phyloP scores from a whole-genome alignment of 2,113 vertebrate species.

The Speoplatyrhinus poulsoni region DNA sequence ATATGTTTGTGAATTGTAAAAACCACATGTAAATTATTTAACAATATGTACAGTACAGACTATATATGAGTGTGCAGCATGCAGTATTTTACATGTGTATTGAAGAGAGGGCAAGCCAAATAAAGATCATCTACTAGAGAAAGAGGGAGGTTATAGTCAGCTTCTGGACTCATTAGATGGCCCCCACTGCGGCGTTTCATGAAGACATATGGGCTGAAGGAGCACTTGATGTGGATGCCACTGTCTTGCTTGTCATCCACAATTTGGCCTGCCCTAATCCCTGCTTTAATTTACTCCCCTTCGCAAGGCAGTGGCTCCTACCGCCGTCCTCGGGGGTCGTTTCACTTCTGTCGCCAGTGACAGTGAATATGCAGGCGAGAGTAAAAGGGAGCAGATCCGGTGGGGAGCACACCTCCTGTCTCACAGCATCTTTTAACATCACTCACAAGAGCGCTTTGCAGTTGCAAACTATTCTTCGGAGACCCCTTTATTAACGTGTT shows the following conservation, averaged over 20 bases:
- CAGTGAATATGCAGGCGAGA: constrained; percentile 90
- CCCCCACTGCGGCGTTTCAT: constrained; percentile 73
- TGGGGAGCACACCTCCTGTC: constrained; percentile 82
- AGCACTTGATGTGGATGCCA: constrained; percentile 77
- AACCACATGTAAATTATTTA: no score
- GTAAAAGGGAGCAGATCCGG: constrained; percentile 88
- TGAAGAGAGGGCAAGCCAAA: background rate
- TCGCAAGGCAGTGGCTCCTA: constrained; percentile 84
- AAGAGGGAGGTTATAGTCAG: constrained; percentile 22
- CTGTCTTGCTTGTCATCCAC: constrained; percentile 90
- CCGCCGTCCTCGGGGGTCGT: constrained; percentile 89
- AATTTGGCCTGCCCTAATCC: constrained; percentile 89
- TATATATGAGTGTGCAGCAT: no score
- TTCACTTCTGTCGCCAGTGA: constrained; percentile 90
- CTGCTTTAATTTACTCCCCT: constrained; percentile 96
- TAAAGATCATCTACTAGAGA: background rate
- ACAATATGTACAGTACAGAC: no score
- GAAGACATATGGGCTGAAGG: constrained; percentile 88
- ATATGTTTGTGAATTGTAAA: no score
- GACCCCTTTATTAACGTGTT: constrained; percentile 82
- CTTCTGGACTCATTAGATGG: constrained; percentile 64
- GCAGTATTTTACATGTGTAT: background rate
- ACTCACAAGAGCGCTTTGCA: constrained; percentile 83
- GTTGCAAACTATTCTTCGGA: constrained; percentile 88
- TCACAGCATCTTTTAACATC: constrained; percentile 80